Evolutionary conservation across 2,888 invertebrate species (phyloP), one percentile per base, ranked within the genome.

Genomic region (Ypsolopha sequella): DNA sequence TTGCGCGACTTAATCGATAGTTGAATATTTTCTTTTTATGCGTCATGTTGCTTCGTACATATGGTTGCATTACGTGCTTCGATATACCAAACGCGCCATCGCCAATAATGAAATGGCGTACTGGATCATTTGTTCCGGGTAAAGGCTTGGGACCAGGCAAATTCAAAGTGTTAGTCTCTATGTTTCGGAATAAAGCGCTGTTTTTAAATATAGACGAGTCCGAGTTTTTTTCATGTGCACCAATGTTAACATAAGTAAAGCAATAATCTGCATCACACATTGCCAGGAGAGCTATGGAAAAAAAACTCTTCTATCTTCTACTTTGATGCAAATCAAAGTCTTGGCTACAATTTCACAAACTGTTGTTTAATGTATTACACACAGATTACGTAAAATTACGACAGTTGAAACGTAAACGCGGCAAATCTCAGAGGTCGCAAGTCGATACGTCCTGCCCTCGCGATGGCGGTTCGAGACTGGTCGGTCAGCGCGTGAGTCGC

Each of bases 191-290:
- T n/a, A 59, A 49, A n/a, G 55, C n/a, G 46, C 56, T 56, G 52
- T 58, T 24, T 54, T 47, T 50, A n/a, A 58, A 59, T 53, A 64
- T 61, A 48, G 56, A 41, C 8, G 60, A 58, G 55, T 66, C 62
- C 2, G 59, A 60, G 54, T 60, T 55, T 61, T 57, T 58, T n/a
- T 64, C 64, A 55, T 56, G 60, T 45, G 64, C 38, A 45, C 64
- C 64, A 24, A 61, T 53, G 52, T 58, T 56, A 8, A 61, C 52
- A 33, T 50, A 53, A 8, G 55, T 53, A 49, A 61, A 59, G 34
- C 53, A 50, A 51, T 61, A 61, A 49, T 55, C 54, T 24, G 59
- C 53, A 56, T 61, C 58, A 36, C 48, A 41, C 35, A 61, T 49
- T 9, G 59, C 57, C 39, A 61, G 48, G 41, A 47, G 51, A 4